Evolutionary conservation across 2,797 vertebrate genomes (phyloP).

Genomic region (Rhinella marina): DNA sequence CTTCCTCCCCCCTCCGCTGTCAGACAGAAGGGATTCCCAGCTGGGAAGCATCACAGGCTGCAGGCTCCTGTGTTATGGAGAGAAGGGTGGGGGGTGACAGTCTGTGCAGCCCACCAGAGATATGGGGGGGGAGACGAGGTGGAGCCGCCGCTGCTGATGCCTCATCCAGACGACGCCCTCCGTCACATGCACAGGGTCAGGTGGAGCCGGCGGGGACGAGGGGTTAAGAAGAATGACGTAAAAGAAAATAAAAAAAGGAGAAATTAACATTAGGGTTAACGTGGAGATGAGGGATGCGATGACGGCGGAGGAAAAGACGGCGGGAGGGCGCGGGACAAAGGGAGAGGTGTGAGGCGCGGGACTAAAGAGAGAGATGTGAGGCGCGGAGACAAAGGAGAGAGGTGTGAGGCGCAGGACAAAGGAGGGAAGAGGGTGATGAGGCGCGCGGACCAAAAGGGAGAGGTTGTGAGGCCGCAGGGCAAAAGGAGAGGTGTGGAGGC

Average conservation of each 20-base stretch:
- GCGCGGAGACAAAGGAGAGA: not conserved
- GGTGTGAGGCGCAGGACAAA: not conserved
- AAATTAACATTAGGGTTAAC: not conserved
- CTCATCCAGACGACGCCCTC: not conserved
- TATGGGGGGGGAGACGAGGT: not conserved
- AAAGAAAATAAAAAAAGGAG: too few species aligned
- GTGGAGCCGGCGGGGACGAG: not conserved
- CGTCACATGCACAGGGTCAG: not conserved
- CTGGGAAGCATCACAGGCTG: constrained; percentile 53
- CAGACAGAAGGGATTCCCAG: constrained; percentile 55
- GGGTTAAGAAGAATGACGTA: too few species aligned
- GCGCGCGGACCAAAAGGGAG: too few species aligned
- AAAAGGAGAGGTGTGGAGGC: too few species aligned
- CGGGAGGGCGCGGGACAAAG: too few species aligned
- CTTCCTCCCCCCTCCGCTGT: constrained; percentile 22
- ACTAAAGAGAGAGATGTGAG: not conserved
- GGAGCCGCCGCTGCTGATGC: not conserved
- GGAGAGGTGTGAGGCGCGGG: too few species aligned
- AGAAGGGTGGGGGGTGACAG: not conserved
- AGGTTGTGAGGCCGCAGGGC: too few species aligned
- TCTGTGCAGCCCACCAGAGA: not conserved
- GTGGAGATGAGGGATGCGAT: not conserved
- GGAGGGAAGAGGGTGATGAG: too few species aligned
- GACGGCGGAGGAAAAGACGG: not conserved
- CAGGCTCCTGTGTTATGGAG: constrained; percentile 9